Percentiles rank a stretch among this genome's conserved stretches.
These are phyloP conservation scores for Platalea minor DNA, from an alignment of 2,797 vertebrate species.

Conservation along the genomic window DNA sequence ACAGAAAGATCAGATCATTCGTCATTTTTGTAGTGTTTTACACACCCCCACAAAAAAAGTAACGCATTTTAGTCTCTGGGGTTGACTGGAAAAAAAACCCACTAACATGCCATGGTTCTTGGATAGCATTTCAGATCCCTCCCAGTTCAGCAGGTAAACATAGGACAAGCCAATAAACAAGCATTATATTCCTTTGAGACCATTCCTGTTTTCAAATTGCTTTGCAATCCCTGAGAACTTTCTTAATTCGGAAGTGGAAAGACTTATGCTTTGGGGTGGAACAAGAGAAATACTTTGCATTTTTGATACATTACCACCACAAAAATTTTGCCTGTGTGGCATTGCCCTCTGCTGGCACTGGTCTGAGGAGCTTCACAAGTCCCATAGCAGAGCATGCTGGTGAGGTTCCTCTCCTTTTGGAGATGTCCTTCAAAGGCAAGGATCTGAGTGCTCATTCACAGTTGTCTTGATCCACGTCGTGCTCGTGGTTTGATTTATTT, in stretches of 20 bases:
- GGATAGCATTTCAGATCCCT: background rate
- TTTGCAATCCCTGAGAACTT: background rate
- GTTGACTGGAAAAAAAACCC: background rate
- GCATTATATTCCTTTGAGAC: background rate
- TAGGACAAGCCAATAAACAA: background rate
- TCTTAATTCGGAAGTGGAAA: background rate
- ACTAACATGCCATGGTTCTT: background rate
- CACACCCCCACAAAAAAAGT: background rate
- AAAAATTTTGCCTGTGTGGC: background rate
- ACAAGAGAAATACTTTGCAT: background rate
- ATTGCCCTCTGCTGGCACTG: conserved; percentile 30
- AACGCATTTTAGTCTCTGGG: background rate
- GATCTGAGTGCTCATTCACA: background rate
- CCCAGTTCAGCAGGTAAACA: background rate
- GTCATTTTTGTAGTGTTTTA: background rate
- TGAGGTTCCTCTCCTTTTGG: background rate
- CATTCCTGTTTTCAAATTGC: background rate
- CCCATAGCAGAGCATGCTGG: background rate
- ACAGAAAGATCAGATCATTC: background rate
- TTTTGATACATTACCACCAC: background rate
- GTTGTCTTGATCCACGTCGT: background rate
- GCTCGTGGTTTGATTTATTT: background rate
- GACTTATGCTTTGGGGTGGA: background rate
- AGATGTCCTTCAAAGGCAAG: background rate
- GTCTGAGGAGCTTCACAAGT: background rate